phyloP scores from a whole-genome alignment of 2,113 vertebrate genomes.

The Cyprichromis sp. region DNA sequence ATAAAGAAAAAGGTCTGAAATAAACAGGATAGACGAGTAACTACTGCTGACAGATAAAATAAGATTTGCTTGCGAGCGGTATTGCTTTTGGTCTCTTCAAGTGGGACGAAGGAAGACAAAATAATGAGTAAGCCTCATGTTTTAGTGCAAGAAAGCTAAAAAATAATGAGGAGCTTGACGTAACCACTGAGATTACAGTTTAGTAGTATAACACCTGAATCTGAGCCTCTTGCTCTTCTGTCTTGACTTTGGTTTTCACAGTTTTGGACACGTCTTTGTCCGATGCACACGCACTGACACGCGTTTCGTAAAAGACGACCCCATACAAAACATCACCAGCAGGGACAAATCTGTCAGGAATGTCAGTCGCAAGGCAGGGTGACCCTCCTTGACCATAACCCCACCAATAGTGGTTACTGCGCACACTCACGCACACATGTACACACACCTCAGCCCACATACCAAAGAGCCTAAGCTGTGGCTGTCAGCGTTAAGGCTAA shows the following conservation, averaged over 20 bases:
- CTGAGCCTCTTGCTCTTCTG: not conserved
- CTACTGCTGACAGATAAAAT: slow-evolving; percentile 19
- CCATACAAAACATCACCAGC: not conserved
- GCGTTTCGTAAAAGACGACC: not conserved
- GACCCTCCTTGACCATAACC: slow-evolving; percentile 48
- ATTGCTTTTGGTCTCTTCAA: slow-evolving; percentile 14
- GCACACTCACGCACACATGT: not conserved
- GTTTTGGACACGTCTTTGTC: not conserved
- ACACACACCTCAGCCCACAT: slow-evolving; percentile 17
- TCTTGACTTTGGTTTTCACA: not conserved
- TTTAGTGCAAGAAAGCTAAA: slow-evolving; percentile 7
- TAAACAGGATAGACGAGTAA: slow-evolving; percentile 20
- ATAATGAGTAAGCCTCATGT: slow-evolving; percentile 1
- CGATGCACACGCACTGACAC: not conserved
- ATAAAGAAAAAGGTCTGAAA: slow-evolving; percentile 27
- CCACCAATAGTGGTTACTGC: not conserved
- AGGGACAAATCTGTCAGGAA: slow-evolving; percentile 11
- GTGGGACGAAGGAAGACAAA: not conserved
- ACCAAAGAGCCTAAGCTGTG: slow-evolving; percentile 29
- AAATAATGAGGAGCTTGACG: slow-evolving; percentile 6
- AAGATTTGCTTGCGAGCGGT: slow-evolving; percentile 17
- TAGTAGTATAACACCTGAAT: slow-evolving; percentile 10
- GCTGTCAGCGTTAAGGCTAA: slow-evolving; percentile 51
- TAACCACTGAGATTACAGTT: slow-evolving; percentile 6
- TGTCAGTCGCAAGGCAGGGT: slow-evolving; percentile 30